Percentiles rank a stretch among this genome's conserved stretches.
Conservation (phyloP, 2,797 vertebrate genomes). For the Synaphobranchus kaupii region DNA sequence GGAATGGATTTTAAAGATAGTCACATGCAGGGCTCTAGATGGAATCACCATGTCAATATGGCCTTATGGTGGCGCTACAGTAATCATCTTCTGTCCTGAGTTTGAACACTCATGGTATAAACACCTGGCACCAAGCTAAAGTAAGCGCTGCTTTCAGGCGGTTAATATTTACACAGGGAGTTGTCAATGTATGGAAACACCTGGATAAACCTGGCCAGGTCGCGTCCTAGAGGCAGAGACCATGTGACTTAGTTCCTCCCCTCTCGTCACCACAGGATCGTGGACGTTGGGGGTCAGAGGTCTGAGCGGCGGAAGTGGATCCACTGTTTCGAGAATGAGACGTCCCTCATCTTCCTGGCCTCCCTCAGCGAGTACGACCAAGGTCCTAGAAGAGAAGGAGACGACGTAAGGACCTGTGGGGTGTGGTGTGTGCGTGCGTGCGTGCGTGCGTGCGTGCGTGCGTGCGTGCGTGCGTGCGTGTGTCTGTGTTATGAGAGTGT, state of each 20-base stretch:
- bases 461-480: background rate
- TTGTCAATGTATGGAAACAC: background rate
- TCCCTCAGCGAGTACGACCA: conserved; percentile 83
- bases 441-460: background rate
- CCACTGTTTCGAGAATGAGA: conserved; percentile 81
- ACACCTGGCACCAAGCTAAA: background rate
- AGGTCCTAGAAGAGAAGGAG: conserved; percentile 77
- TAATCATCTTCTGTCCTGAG: background rate
- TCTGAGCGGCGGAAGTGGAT: conserved; percentile 83
- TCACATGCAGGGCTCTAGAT: too few relatives aligned
- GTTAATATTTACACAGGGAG: background rate
- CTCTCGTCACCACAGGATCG: conserved; percentile 64
- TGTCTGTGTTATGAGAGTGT: background rate
- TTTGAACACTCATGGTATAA: background rate
- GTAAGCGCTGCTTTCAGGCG: too few relatives aligned
- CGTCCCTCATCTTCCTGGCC: conserved; percentile 80
- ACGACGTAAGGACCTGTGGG: conserved; percentile 65
- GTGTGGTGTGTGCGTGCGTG: background rate
- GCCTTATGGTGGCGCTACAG: background rate
- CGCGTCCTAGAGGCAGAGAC: background rate
- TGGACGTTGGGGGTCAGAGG: conserved; percentile 81
- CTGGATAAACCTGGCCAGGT: background rate
- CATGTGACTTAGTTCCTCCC: background rate
- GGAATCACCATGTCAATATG: background rate
- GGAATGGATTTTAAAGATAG: too few relatives aligned